Evolutionary conservation across 2,113 vertebrate genomes (phyloP).

Genomic region (Corapipo altera): DNA sequence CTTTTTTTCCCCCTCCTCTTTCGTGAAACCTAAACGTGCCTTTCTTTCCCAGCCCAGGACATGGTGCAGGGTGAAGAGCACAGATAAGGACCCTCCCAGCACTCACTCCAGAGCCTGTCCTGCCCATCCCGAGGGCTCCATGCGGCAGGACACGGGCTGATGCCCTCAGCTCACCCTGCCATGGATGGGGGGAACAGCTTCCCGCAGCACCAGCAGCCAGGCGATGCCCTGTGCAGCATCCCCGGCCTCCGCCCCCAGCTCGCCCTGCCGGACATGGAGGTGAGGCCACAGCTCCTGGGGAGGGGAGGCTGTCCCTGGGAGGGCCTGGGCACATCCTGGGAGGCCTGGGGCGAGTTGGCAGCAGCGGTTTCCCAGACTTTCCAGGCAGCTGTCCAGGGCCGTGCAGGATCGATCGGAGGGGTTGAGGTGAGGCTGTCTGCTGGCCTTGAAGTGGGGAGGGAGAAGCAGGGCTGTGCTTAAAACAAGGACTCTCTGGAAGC

Average conservation of each 20-base stretch:
- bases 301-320: too few relatives aligned
- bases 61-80: slow-evolving; percentile 54
- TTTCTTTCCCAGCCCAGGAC: slow-evolving; percentile 39
- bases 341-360: accelerated
- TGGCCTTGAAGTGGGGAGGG: not conserved
- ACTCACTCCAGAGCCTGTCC: not conserved
- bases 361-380: not conserved
- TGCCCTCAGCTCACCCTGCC: slow-evolving; percentile 68
- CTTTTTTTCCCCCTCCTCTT: not conserved
- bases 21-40: not conserved
- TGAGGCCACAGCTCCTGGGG: slow-evolving; percentile 16
- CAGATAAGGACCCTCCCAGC: slow-evolving; percentile 51
- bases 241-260: slow-evolving; percentile 44
- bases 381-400: not conserved
- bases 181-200: slow-evolving; percentile 76
- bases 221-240: slow-evolving; percentile 34
- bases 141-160: slow-evolving; percentile 60
- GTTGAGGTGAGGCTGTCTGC: not conserved
- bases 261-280: slow-evolving; percentile 51
- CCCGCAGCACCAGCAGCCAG: slow-evolving; percentile 67
- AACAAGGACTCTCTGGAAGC: not conserved
- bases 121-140: not conserved
- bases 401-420: not conserved
- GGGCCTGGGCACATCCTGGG: not conserved
- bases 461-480: not conserved